Evolutionary conservation across 2,888 invertebrate species (phyloP).

Genomic region (Trachelus stipa): DNA sequence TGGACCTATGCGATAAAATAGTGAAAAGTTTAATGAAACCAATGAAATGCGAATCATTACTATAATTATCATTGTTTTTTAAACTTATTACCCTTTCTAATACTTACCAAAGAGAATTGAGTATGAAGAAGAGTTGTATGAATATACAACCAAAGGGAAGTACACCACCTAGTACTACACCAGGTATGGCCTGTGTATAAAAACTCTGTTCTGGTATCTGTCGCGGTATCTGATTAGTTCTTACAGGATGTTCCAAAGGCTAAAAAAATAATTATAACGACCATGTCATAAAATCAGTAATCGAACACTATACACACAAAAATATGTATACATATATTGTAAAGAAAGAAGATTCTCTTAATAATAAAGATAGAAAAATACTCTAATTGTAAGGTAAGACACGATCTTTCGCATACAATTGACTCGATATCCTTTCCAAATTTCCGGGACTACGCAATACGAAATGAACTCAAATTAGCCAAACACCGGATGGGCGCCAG

Average conservation of each 20-base stretch:
- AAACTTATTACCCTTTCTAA: neutral
- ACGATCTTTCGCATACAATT: too few species aligned
- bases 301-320: neutral
- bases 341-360: too few species aligned
- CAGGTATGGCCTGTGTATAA: slow-evolving; percentile 95
- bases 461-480: too few species aligned
- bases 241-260: slow-evolving; percentile 96
- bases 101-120: slow-evolving; percentile 95
- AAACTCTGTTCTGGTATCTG: slow-evolving; percentile 99
- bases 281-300: slow-evolving; percentile 2
- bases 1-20: slow-evolving; percentile 70
- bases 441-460: too few species aligned
- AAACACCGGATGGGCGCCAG: too few species aligned
- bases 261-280: slow-evolving; percentile 62
- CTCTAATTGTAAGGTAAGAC: too few species aligned
- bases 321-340: slow-evolving; percentile 7
- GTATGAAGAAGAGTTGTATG: slow-evolving; percentile 98
- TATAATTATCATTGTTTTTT: neutral
- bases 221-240: slow-evolving; percentile 98
- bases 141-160: slow-evolving; percentile 98
- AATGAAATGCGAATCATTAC: neutral
- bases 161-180: slow-evolving; percentile 98
- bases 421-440: too few species aligned
- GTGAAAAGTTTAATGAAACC: neutral
- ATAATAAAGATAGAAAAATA: too few species aligned